Evolutionary conservation across 1,140 invertebrate species (phyloP).

Genomic region (Ips typographus): DNA sequence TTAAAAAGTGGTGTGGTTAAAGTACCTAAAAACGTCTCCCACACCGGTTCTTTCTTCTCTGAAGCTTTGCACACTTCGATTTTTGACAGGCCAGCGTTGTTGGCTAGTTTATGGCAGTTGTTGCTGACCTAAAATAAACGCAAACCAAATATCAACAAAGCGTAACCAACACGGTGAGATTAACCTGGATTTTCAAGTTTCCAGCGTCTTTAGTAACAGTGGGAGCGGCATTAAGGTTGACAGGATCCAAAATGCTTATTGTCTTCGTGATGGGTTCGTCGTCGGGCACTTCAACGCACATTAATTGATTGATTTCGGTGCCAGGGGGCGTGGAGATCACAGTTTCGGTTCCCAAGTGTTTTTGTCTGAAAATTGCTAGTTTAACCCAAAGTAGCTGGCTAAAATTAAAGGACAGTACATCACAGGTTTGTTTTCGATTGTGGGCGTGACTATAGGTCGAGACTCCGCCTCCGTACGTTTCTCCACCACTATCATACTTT

Average conservation of each 20-base stretch:
- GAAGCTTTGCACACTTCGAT: conserved; percentile 57
- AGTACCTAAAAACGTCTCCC: conserved; percentile 62
- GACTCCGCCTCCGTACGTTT: conserved; percentile 37
- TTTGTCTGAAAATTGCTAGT: conserved; percentile 5
- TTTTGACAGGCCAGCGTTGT: conserved; percentile 53
- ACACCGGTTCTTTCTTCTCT: conserved; percentile 56
- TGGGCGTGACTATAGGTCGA: conserved; percentile 7
- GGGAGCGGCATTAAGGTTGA: conserved; percentile 43
- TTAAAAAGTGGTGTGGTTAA: no score
- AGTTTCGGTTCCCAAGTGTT: conserved; percentile 11
- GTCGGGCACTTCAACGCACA: conserved; percentile 49
- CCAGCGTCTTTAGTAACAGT: conserved; percentile 46
- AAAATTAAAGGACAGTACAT: conserved; percentile 6
- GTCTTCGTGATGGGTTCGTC: conserved; percentile 50
- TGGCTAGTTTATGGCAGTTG: conserved; percentile 57
- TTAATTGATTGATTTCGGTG: conserved; percentile 48
- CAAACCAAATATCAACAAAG: conserved; percentile 4
- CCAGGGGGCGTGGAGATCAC: conserved; percentile 41
- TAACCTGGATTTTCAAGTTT: conserved; percentile 48
- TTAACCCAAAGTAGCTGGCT: background rate
- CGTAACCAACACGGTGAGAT: background rate
- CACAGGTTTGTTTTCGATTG: conserved; percentile 13
- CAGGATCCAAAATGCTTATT: conserved; percentile 47
- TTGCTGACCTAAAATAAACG: conserved; percentile 54
- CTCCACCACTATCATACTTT: conserved; percentile 82